Evolutionary conservation across 2,113 vertebrate species (phyloP), one percentile per base, ranked within the genome.

Genomic region (Xyliphius kryptos): DNA sequence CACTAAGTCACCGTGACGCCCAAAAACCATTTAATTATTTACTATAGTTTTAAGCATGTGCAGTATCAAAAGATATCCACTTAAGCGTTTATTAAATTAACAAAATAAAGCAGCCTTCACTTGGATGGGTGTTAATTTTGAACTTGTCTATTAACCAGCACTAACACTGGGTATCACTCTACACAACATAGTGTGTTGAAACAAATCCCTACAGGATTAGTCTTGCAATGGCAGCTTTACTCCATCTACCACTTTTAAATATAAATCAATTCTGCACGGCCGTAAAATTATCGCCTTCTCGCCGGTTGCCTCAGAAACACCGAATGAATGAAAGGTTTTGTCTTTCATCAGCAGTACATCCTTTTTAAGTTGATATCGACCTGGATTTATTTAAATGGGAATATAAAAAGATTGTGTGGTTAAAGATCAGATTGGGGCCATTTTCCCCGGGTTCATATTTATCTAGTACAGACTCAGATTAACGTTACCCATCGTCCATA

Each of bases 221-320:
- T 75, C 74, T 77, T 57, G 26, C 72, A 77, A 13, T 32, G n/a
- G 13, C 14, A 15, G 43, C 13, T 46, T n/a, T 46, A 41, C 46
- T 50, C 78, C 82, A 85, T 83, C 81, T 80, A 70, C 66, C 51
- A 53, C 66, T 77, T 78, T 82, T 81, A 79, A 74, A 79, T 77
- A 80, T 81, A 81, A 83, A 83, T 77, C 77, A 69, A 68, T 53
- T 68, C 74, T 60, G 63, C 71, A 56, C 67, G 46, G 58, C 73
- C 61, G 57, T 70, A 68, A 36, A 72, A 67, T 77, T 75, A 74
- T 79, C 77, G 58, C 68, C 69, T 67, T 67, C 70, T 57, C 56
- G 63, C 26, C 17, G 10, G 72, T 66, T 61, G 38, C 3, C 53
- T 63, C 38, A 58, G 44, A 62, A 69, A 46, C 16, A 4, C 11